Evolutionary conservation across 2,113 vertebrate species (phyloP).

Genomic region (Gymnogyps californianus): DNA sequence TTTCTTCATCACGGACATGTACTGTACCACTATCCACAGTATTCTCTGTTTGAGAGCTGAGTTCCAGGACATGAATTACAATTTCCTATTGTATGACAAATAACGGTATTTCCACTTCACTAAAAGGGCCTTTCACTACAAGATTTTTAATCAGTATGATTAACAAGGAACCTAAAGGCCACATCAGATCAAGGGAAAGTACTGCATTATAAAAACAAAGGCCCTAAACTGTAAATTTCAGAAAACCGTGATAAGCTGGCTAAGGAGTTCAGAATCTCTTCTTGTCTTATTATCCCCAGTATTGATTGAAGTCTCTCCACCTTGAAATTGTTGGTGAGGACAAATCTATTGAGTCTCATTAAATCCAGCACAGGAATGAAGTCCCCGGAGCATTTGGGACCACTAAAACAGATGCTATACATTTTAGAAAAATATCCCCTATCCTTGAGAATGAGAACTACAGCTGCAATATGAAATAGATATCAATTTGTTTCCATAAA

Average conservation of each 20-base stretch:
- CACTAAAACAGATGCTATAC: conserved; percentile 50
- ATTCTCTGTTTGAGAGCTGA: not conserved
- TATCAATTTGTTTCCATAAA: conserved; percentile 15
- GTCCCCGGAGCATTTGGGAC: conserved; percentile 38
- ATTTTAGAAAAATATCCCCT: conserved; percentile 38
- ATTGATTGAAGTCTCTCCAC: conserved; percentile 66
- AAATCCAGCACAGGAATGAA: conserved; percentile 44
- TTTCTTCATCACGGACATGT: not conserved
- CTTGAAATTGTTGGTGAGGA: conserved; percentile 62
- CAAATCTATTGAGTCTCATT: conserved; percentile 67
- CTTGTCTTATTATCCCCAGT: conserved; percentile 60
- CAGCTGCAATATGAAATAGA: conserved; percentile 28
- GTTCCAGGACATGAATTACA: not conserved
- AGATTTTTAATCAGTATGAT: conserved; percentile 5
- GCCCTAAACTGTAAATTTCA: conserved; percentile 46
- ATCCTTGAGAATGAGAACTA: conserved; percentile 37
- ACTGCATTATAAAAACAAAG: conserved; percentile 43
- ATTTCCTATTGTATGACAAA: not conserved
- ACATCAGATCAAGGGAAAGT: not conserved
- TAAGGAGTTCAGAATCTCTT: conserved; percentile 26
- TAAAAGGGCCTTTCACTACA: not conserved
- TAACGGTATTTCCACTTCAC: not conserved
- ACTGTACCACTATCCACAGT: not conserved
- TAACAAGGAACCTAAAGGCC: not conserved
- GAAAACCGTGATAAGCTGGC: conserved; percentile 17